These are phyloP conservation scores for Arnoldichthys spilopterus DNA, from an alignment of 2,797 vertebrate species.

Conservation along the genomic window DNA sequence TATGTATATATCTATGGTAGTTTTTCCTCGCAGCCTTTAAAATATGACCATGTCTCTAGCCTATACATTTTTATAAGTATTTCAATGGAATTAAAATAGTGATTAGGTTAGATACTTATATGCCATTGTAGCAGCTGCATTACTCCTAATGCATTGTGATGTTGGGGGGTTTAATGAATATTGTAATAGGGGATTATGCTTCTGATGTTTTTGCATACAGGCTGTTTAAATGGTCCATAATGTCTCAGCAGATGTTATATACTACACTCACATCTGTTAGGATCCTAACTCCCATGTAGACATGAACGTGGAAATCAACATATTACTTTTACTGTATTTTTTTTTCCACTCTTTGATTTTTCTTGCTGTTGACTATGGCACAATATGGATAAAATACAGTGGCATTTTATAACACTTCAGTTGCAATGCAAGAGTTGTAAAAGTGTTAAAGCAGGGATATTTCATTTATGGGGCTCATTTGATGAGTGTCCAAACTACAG, in stretches of 20 bases:
- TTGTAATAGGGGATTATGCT: conserved; percentile 61
- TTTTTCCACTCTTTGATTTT: background rate
- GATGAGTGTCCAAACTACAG: background rate
- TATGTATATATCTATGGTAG: background rate
- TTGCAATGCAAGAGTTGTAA: too few species aligned
- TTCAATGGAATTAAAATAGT: background rate
- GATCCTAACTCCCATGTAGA: background rate
- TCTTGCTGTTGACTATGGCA: too few species aligned
- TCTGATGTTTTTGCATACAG: conserved; percentile 53
- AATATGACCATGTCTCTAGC: background rate
- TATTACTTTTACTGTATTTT: background rate
- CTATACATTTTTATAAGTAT: background rate
- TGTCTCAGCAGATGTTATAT: conserved; percentile 62
- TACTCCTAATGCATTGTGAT: conserved; percentile 23
- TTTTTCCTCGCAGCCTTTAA: background rate
- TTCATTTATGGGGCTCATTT: background rate
- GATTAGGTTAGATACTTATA: background rate
- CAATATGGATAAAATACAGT: background rate
- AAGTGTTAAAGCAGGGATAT: too few species aligned
- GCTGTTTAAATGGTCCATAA: conserved; percentile 61
- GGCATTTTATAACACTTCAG: background rate
- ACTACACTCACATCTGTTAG: conserved; percentile 7
- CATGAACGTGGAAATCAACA: background rate
- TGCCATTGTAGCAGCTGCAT: background rate
- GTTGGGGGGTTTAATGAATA: conserved; percentile 27